Conservation (phyloP, 2,113 vertebrate species). For the Festucalex cinctus region DNA sequence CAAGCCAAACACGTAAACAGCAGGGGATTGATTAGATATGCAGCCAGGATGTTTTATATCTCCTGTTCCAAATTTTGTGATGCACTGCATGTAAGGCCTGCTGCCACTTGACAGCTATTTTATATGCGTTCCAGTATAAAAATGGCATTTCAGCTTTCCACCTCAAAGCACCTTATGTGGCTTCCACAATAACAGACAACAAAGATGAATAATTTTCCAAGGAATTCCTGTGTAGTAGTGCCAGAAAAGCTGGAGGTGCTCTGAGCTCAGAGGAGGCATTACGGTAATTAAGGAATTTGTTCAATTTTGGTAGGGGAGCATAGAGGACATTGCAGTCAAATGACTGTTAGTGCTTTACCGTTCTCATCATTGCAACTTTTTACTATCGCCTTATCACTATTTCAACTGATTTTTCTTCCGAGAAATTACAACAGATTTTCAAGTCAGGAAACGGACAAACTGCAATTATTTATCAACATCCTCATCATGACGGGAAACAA, state of each 20-base stretch:
- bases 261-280: conserved; percentile 14
- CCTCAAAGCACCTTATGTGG: conserved; percentile 44
- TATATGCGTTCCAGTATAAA: conserved; percentile 40
- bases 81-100: conserved; percentile 21
- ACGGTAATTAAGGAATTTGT: conserved; percentile 14
- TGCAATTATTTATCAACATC: conserved; percentile 27
- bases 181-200: conserved; percentile 41
- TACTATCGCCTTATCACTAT: conserved; percentile 4
- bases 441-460: conserved; percentile 25
- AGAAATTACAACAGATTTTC: conserved; percentile 29
- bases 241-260: conserved; percentile 40
- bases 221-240: conserved; percentile 54
- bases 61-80: background rate
- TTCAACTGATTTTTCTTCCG: conserved; percentile 35
- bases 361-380: background rate
- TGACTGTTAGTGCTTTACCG: background rate
- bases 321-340: conserved; percentile 1
- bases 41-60: background rate
- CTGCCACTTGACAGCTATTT: conserved; percentile 44
- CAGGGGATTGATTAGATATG: background rate
- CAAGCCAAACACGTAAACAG: background rate
- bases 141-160: conserved; percentile 24
- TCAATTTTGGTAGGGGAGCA: conserved; percentile 7
- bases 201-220: conserved; percentile 46
- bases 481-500: conserved; percentile 18